Evolutionary conservation across 2,888 invertebrate genomes (phyloP).

Genomic region (Lycocerus yunnanus): DNA sequence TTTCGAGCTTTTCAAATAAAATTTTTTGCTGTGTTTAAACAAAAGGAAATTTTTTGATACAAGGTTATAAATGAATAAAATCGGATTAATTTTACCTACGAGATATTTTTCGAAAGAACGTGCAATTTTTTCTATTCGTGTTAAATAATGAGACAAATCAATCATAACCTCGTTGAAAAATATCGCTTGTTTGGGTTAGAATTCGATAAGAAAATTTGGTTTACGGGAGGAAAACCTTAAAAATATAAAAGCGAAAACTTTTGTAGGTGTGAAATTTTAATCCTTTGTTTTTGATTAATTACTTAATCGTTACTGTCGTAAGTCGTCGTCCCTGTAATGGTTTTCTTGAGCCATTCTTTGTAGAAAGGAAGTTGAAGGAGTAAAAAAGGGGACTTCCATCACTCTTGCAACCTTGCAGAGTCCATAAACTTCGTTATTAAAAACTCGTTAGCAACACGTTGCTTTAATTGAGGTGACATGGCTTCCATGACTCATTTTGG

Average conservation of each 20-base stretch:
- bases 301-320: not conserved
- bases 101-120: not conserved
- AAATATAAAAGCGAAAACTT: not conserved
- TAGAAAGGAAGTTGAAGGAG: not conserved
- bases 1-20: not conserved
- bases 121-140: not conserved
- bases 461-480: not conserved
- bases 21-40: not conserved
- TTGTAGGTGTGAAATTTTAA: not conserved
- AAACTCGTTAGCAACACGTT: not conserved
- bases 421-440: not conserved
- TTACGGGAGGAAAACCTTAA: not conserved
- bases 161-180: not conserved
- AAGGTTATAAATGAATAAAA: not conserved
- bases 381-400: not conserved
- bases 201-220: not conserved
- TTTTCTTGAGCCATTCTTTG: not conserved
- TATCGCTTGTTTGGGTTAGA: not conserved
- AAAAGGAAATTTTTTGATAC: not conserved
- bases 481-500: not conserved
- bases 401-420: not conserved
- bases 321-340: not conserved
- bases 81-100: not conserved
- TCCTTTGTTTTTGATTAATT: not conserved
- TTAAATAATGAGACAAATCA: not conserved